Evolutionary conservation across 2,888 invertebrate species (phyloP).

Genomic region (Adelphocoris suturalis): DNA sequence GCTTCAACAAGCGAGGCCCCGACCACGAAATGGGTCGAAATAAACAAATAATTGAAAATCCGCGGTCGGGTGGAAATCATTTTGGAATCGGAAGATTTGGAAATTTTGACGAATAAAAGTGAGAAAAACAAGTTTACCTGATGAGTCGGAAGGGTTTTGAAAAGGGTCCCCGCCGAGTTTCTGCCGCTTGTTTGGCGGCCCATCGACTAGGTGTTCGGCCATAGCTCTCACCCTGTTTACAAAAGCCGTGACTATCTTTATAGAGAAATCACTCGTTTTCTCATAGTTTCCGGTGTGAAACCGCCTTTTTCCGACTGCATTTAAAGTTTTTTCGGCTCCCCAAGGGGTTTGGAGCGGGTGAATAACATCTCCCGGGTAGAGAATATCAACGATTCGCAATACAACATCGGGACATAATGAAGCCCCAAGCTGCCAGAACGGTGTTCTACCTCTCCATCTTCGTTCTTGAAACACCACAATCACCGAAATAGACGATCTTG

Average conservation of each 20-base stretch:
- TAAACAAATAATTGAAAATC: conserved; percentile 56
- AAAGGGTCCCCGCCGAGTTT: conserved; percentile 89
- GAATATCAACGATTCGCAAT: conserved; percentile 83
- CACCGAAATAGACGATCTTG: conserved; percentile 25
- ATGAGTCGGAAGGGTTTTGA: conserved; percentile 89
- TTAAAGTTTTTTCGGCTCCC: conserved; percentile 27
- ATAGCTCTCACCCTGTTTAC: conserved; percentile 80
- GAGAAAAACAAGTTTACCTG: conserved; percentile 81
- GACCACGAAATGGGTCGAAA: conserved; percentile 58
- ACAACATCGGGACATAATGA: conserved; percentile 89
- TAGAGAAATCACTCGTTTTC: conserved; percentile 55
- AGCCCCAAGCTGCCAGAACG: conserved; percentile 82
- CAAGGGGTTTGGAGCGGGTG: not conserved
- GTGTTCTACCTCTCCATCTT: conserved; percentile 86
- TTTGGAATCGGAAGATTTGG: conserved; percentile 1
- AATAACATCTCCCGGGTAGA: conserved; percentile 88
- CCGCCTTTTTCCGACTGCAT: conserved; percentile 46
- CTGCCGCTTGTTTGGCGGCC: conserved; percentile 97
- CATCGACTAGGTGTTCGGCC: conserved; percentile 96
- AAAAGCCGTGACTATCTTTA: conserved; percentile 77
- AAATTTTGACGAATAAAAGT: conserved; percentile 55
- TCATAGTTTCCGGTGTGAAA: conserved; percentile 39
- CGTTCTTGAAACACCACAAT: conserved; percentile 77
- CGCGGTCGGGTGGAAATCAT: not conserved
- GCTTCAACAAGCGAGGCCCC: conserved; percentile 16